Evolutionary conservation across 2,888 invertebrate genomes (phyloP).

Genomic region (Macaria liturata): DNA sequence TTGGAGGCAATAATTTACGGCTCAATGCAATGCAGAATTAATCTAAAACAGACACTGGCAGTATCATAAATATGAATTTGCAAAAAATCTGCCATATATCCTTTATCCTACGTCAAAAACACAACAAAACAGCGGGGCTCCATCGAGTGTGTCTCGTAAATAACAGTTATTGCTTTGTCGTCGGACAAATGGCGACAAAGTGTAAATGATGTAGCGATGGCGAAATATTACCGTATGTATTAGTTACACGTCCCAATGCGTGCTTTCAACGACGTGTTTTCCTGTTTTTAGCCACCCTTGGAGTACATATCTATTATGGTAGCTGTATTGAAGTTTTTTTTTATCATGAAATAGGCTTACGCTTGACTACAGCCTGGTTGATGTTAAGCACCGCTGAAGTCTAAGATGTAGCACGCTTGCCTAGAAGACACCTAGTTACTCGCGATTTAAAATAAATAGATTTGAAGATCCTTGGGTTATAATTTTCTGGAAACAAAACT

Average conservation of each 20-base stretch:
- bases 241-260: conserved; percentile 15
- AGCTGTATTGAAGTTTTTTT: too few relatives aligned
- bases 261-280: conserved; percentile 12
- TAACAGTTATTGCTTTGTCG: conserved; percentile 48
- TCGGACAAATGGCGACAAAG: conserved; percentile 40
- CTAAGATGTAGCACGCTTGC: too few relatives aligned
- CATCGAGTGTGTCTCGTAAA: conserved; percentile 40
- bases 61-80: background rate
- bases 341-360: too few relatives aligned
- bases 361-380: too few relatives aligned
- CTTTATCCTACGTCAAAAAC: conserved; percentile 5
- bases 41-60: too few relatives aligned
- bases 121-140: conserved; percentile 20
- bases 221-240: conserved; percentile 16
- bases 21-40: too few relatives aligned
- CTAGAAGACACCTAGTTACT: too few relatives aligned
- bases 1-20: too few relatives aligned
- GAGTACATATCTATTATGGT: conserved; percentile 1
- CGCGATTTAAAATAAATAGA: too few relatives aligned
- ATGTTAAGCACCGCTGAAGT: too few relatives aligned
- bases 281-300: conserved; percentile 6
- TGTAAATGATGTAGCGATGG: conserved; percentile 41
- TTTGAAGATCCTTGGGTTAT: too few relatives aligned
- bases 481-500: too few relatives aligned
- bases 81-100: conserved; percentile 7